Evolutionary conservation across 2,888 invertebrate species (phyloP), one percentile per base, ranked within the genome.

Genomic region (Petrolisthes cinctipes): DNA sequence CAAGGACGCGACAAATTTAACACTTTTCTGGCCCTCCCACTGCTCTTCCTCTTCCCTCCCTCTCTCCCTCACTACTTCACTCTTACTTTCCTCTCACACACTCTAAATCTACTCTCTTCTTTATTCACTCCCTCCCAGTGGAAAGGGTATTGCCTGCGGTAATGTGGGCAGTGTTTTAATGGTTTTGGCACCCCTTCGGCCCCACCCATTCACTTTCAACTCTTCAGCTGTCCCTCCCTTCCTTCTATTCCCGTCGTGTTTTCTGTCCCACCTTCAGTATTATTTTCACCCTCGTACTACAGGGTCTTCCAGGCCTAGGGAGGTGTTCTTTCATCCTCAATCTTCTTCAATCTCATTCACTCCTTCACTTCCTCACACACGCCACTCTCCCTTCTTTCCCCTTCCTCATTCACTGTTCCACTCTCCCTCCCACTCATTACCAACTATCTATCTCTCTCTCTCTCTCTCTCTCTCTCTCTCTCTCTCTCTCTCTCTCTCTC

Each of bases 261-360:
- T n/a, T 78, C 9, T 53, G 37, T 78, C 37, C 53, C 53, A 78
- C 53, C 53, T 53, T 78, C 53, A 78, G 37, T 78, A 78, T 37
- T 53, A 78, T 37, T 78, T 53, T 78, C 53, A 78, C 37, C 37
- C 37, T 37, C 37, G 37, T 37, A 37, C 37, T 37, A 37, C 37
- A 37, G 37, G 37, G 37, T 37, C 37, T 37, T 37, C 37, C 37
- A 37, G 37, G 37, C 37, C 37, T 37, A 37, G 37, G 37, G 37
- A 37, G 37, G 37, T 37, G 0, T 53, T 53, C n/a, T 53, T 78
- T 61, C 61, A 78, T 78, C 53, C 37, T 53, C n/a, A 78, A 51
- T 78, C 37, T 53, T 78, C 37, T 78, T 53, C 14, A 53, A 7
- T n/a, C 20, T 73, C 73, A 17, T 23, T 73, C 73, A 17, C 73